Base-by-base conservation (phyloP, 2,113 vertebrate genomes). In the Cyanoderma ruficeps region DNA sequence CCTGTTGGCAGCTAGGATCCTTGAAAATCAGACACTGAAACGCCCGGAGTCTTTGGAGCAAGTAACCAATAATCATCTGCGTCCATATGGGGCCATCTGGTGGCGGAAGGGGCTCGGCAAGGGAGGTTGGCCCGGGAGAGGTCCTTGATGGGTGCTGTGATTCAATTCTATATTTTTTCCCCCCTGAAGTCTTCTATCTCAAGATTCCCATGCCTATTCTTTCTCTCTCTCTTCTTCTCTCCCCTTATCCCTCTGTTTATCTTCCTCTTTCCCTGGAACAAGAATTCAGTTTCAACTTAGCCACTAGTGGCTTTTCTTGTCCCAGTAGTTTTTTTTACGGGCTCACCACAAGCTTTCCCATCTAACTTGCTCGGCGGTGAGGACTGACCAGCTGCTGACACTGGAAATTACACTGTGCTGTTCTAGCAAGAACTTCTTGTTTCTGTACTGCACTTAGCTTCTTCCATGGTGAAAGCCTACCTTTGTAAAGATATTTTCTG, bases 1-100 rank as follows among this genome's bases (percentile, higher is more conserved):
- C 12, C 7, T 53, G 19, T 35, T 17, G 50, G 31, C 31, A 59
- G 41, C 16, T 31, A 39, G 31, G 11, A 60, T 20, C 9, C 22
- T 35, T 24, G 50, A 60, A 74, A 91, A 67, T 33, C 0, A 47
- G 10, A 8, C 13, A 6, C 5, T 15, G 50, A 49, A 80, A 57
- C 0, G 0, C 46, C 2, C 0, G 1, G 4, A 4, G 2, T 11
- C 21, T 56, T 22, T 7, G 63, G 10, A 41, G 25, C 3, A 3
- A 19, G 41, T 13, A 21, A 44, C 2, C 41, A 13, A 4, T 23
- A 35, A 0, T 44, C 33, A 61, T 72, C 33, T 19, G 7, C 12
- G 61, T 67, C 89, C 83, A 5, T 8, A 14, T 3, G 71, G 47
- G 59, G 93, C 91, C 96, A 95, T 68, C 96, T 97, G 87, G 70